Base-by-base conservation (phyloP, 2,113 vertebrate genomes). In the Chaetodon auriga region DNA sequence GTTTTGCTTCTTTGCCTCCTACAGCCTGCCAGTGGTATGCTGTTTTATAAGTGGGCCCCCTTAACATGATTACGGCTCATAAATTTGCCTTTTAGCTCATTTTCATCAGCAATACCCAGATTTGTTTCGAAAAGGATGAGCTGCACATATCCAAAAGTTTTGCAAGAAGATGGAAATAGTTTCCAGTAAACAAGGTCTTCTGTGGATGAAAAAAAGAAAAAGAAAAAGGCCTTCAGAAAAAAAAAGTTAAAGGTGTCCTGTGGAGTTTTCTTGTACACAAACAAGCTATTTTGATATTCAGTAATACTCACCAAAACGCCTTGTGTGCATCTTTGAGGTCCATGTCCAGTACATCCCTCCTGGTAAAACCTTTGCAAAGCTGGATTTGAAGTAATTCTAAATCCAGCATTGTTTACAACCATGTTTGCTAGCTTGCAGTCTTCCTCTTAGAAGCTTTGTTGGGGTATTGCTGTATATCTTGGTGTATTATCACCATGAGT, bases 21-120 rank as follows among this genome's bases (percentile, higher is more conserved):
- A 55, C 23, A 41, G 18, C 25, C 38, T 54, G 21, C 19, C 36
- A 30, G 69, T 49, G 43, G 66, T 54, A 35, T 41, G 45, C 35
- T 38, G 10, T 55, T 74, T 41, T 75, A 5, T 62, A 64, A 83
- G 57, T 60, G 35, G 11, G 38, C 38, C 38, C 35, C 69, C 48
- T 78, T 19, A 48, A 63, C 7, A 30, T 68, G 5, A 62, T 21
- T 75, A 45, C 9, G 2, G 41, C 70, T 46, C 30, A 68, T 19
- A 53, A 5, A 43, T 41, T 2, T 48, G 41, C 41, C n/a, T 63
- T 66, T 46, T 36, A 51, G 36, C 43, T 18, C 45, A 51, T 74
- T 68, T 68, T 18, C 1, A 2, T 13, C 15, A 2, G 14, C 55
- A 45, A 66, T 53, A 63, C 1, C 8, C 41, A 16, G 19, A 6